Evolutionary conservation across 2,797 vertebrate genomes (phyloP), one percentile per base, ranked within the genome.

Genomic region (Chaetophractus vellerosus): DNA sequence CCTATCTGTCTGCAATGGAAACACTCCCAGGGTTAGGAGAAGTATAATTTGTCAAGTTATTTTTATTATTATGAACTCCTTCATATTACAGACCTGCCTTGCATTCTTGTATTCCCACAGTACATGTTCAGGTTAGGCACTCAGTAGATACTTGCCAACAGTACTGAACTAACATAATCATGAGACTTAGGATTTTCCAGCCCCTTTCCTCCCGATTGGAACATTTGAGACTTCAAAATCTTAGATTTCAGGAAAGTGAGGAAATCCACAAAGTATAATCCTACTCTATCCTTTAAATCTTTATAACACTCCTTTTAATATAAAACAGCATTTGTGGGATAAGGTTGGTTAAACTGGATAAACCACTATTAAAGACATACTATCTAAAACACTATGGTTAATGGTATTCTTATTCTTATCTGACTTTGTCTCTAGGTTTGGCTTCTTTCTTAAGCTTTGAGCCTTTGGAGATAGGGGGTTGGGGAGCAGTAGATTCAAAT

Each of bases 391-490:
- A n/a, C 9, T 74, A 14, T 82, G 38, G 16, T 50, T 11, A 23
- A 50, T 15, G 21, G 48, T 2, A 1, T 66, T n/a, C 18, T 80
- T 63, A 33, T n/a, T 76, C 38, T 92, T 88, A 52, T 28, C 38
- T 63, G 79, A 82, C 64, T 21, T 92, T 95, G 89, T 91, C 74
- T 84, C 6, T 63, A 69, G n/a, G 3, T 95, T 92, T 93, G 55
- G 31, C 61, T 64, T 88, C 50, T 81, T 61, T 80, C 72, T 74
- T 80, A 38, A 80, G 8, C 63, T 36, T 50, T 69, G 87, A 86
- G 31, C 28, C 28, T 94, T 90, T 97, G 1, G 2, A 31, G 2
- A 31, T 85, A 36, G 38, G 14, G 69, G 4, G 5, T 48, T 2
- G 69, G 31, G 26, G 55, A n/a, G 69, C 7, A 69, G 9, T 71